These are phyloP conservation scores for Ceraclea dissimilis DNA, from an alignment of 2,888 invertebrate genomes.

Conservation along the genomic window DNA sequence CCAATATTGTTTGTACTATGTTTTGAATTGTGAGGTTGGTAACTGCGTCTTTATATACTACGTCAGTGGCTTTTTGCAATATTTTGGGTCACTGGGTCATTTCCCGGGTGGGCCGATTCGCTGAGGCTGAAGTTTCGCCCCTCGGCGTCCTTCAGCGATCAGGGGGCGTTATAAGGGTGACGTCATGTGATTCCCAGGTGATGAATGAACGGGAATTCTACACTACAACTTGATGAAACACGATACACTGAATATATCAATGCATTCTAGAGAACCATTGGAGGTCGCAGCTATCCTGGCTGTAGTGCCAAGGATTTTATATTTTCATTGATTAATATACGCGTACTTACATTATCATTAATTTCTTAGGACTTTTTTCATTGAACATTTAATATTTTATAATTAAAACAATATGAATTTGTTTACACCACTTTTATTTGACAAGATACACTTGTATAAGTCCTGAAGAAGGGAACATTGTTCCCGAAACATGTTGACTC, in stretches of 20 bases:
- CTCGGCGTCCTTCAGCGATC: background rate
- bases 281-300: too few species aligned
- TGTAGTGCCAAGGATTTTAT: too few species aligned
- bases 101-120: constrained; percentile 21
- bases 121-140: constrained; percentile 7
- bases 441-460: too few species aligned
- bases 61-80: constrained; percentile 19
- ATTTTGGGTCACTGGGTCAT: constrained; percentile 25
- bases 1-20: background rate
- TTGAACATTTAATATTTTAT: too few species aligned
- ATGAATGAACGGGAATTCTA: constrained; percentile 14
- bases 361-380: too few species aligned
- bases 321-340: too few species aligned
- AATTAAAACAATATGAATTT: too few species aligned
- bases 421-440: too few species aligned
- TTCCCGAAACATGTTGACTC: too few species aligned
- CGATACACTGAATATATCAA: background rate
- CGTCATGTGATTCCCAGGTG: constrained; percentile 14
- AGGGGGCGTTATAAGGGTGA: constrained; percentile 5
- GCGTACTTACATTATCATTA: too few species aligned
- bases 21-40: background rate
- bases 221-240: background rate
- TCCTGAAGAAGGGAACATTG: too few species aligned
- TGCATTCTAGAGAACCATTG: too few species aligned
- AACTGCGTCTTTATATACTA: constrained; percentile 14